A percentile compares a stretch with the other conserved stretches of the same genome.
Conservation (phyloP, 2,797 vertebrate genomes). For the Lacerta agilis region DNA sequence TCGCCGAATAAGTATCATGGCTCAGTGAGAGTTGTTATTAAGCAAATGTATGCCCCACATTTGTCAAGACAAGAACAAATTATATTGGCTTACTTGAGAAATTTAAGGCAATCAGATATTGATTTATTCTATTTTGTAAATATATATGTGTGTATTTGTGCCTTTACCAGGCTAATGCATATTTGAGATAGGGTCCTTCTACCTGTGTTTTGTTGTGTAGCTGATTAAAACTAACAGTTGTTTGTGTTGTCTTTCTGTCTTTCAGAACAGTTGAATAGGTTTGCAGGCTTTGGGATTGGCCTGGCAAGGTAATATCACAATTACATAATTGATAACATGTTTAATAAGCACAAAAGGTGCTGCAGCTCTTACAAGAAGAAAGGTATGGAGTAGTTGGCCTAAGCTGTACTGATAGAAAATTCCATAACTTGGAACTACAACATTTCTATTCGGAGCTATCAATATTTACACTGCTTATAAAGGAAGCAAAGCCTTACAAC, state of each 20-base stretch:
- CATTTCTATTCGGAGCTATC: neutral
- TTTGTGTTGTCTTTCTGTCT: slow-evolving; percentile 52
- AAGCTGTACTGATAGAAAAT: neutral
- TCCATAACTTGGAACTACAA: neutral
- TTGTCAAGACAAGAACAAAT: neutral
- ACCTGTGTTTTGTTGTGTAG: neutral
- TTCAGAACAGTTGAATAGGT: slow-evolving; percentile 93
- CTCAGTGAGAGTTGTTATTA: neutral
- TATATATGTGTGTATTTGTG: accelerated
- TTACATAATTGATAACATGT: neutral
- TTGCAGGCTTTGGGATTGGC: slow-evolving; percentile 96
- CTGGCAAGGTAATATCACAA: slow-evolving; percentile 87
- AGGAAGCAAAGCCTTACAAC: neutral
- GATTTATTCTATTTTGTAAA: neutral
- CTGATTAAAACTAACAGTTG: neutral
- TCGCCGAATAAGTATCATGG: neutral
- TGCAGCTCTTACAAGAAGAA: neutral
- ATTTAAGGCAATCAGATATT: neutral
- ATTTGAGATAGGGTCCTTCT: neutral
- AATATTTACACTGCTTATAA: neutral
- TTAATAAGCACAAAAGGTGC: neutral
- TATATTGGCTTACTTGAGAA: neutral
- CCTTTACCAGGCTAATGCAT: neutral
- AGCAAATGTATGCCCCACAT: neutral
- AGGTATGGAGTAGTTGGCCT: neutral